Evolutionary conservation across 1,140 invertebrate species (phyloP).

Genomic region (Hesperophylax magnus): DNA sequence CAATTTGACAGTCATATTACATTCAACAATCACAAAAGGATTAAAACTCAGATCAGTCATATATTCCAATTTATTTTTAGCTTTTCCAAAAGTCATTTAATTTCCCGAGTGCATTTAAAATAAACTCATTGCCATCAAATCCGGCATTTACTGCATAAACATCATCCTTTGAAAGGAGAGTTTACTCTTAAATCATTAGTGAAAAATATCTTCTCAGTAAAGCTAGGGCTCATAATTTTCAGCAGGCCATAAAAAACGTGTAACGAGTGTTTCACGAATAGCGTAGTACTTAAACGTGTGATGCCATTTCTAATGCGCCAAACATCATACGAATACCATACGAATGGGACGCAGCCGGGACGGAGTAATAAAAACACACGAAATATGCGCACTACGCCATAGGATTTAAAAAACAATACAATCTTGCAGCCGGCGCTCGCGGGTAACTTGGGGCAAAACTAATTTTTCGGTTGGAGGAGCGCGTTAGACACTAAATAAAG

Average conservation of each 20-base stretch:
- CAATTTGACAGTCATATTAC: no score
- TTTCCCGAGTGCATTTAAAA: no score
- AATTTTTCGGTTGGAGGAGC: slow-evolving; percentile 52
- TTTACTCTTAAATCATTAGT: no score
- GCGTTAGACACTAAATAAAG: slow-evolving; percentile 53
- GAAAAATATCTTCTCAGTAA: no score
- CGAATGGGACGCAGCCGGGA: neutral
- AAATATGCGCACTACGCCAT: slow-evolving; percentile 39
- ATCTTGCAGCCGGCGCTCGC: neutral
- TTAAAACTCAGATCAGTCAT: no score
- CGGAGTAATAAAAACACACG: slow-evolving; percentile 27
- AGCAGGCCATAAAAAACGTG: neutral
- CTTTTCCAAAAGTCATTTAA: no score
- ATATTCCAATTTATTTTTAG: no score
- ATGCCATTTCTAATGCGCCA: neutral
- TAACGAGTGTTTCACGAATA: slow-evolving; percentile 16
- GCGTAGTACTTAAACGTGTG: neutral
- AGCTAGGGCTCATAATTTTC: neutral
- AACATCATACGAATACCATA: slow-evolving; percentile 22
- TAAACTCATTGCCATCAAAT: no score
- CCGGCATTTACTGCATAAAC: no score
- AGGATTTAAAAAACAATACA: slow-evolving; percentile 40
- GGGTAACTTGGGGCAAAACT: slow-evolving; percentile 40
- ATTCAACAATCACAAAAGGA: no score
- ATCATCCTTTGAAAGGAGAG: no score